Percentiles rank a stretch among this genome's conserved stretches.
Conservation (phyloP, 2,888 invertebrate species). For the Lithosia quadra region DNA sequence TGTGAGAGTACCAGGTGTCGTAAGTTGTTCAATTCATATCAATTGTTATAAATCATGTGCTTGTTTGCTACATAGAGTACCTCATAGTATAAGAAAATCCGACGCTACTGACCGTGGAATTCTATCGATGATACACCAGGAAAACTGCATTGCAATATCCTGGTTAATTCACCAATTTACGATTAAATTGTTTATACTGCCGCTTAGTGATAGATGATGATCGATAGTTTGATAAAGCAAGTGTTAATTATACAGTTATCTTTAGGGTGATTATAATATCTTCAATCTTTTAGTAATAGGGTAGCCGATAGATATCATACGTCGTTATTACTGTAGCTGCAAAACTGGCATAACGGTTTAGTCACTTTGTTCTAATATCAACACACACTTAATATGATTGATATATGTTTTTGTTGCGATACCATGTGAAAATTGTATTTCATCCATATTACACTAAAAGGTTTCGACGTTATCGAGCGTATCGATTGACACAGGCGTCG, state of each 20-base stretch:
- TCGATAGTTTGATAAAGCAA: neutral
- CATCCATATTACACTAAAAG: constrained; percentile 37
- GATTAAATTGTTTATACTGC: neutral
- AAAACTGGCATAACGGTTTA: constrained; percentile 18
- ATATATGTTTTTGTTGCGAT: constrained; percentile 20
- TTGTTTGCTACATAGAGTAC: no score
- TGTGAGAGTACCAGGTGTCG: no score
- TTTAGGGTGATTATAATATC: no score
- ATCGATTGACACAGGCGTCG: constrained; percentile 34
- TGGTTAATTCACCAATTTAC: neutral
- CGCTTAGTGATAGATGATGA: no score
- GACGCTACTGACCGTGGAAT: no score
- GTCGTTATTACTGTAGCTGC: constrained; percentile 28
- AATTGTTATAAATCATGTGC: no score
- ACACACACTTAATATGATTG: constrained; percentile 25
- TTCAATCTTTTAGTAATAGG: no score
- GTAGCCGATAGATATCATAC: neutral
- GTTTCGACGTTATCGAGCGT: constrained; percentile 44
- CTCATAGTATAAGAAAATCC: no score
- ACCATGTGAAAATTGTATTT: constrained; percentile 20
- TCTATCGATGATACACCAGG: neutral
- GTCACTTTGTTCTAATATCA: neutral
- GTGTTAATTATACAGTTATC: no score
- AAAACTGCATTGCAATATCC: neutral
- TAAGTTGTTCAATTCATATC: no score